These are phyloP conservation scores for Lycaon pictus DNA, from an alignment of 2,113 vertebrate genomes.

Conservation along the genomic window DNA sequence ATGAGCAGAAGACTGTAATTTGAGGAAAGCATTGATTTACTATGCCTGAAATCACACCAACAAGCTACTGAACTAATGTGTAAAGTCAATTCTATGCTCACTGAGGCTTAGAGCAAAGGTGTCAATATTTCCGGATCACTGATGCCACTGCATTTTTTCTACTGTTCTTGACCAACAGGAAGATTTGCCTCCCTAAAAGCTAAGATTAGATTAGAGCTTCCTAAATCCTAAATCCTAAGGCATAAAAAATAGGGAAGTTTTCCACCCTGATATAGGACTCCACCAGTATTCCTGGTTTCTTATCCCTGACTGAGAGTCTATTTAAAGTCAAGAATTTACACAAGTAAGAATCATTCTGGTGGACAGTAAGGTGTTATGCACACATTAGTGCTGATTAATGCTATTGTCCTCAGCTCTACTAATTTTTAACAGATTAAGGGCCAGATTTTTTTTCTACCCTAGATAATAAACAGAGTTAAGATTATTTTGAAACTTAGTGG, in stretches of 20 bases:
- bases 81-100: neutral
- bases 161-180: neutral
- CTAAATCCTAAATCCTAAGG: neutral
- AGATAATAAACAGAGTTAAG: neutral
- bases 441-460: neutral
- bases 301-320: neutral
- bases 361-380: rapidly evolving
- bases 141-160: neutral
- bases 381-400: neutral
- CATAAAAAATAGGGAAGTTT: neutral
- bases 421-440: neutral
- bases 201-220: too few relatives aligned
- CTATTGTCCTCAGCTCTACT: neutral
- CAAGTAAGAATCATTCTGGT: neutral
- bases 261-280: neutral
- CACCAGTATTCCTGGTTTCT: neutral
- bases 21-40: neutral
- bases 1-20: neutral
- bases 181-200: neutral
- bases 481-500: neutral
- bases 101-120: neutral
- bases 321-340: neutral
- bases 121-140: neutral
- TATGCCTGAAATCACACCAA: neutral
- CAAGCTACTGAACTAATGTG: neutral